phyloP scores from a whole-genome alignment of 2,113 vertebrate genomes.

The Oncorhynchus mykiss region DNA sequence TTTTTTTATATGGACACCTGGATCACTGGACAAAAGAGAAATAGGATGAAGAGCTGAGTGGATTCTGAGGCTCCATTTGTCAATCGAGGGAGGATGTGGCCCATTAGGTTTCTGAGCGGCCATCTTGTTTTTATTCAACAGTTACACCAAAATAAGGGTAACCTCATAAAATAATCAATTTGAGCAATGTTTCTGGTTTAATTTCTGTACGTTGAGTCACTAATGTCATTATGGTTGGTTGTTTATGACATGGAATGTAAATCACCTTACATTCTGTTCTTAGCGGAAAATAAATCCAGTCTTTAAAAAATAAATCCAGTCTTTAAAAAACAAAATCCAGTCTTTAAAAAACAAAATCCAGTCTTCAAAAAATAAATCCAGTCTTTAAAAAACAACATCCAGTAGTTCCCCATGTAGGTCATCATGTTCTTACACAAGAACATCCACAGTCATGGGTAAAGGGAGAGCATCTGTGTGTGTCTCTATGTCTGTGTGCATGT shows the following conservation, averaged over 20 bases:
- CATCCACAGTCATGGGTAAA: too few species aligned
- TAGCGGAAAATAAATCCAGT: conserved; percentile 18
- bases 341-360: conserved; percentile 38
- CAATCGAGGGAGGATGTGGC: conserved; percentile 54
- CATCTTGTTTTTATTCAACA: conserved; percentile 53
- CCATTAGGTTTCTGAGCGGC: conserved; percentile 56
- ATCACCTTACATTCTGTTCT: background rate
- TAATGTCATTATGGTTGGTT: conserved; percentile 47
- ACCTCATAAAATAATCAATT: conserved; percentile 52
- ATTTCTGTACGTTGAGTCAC: conserved; percentile 40
- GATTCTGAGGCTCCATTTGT: conserved; percentile 32
- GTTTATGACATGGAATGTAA: conserved; percentile 28
- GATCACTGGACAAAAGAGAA: conserved; percentile 14
- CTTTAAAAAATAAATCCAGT: conserved; percentile 25
- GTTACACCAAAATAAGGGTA: conserved; percentile 67
- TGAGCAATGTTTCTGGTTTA: conserved; percentile 58
- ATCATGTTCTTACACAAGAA: too few species aligned
- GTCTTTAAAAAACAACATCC: conserved; percentile 39
- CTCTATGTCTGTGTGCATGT: conserved; percentile 32
- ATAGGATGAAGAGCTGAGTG: conserved; percentile 13
- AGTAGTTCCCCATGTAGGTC: background rate
- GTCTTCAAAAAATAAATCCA: conserved; percentile 25
- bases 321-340: conserved; percentile 39
- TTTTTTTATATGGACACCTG: conserved; percentile 26
- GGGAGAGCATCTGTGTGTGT: background rate